Base-by-base conservation (phyloP, 2,888 invertebrate genomes). In the Flexamia atlantica region DNA sequence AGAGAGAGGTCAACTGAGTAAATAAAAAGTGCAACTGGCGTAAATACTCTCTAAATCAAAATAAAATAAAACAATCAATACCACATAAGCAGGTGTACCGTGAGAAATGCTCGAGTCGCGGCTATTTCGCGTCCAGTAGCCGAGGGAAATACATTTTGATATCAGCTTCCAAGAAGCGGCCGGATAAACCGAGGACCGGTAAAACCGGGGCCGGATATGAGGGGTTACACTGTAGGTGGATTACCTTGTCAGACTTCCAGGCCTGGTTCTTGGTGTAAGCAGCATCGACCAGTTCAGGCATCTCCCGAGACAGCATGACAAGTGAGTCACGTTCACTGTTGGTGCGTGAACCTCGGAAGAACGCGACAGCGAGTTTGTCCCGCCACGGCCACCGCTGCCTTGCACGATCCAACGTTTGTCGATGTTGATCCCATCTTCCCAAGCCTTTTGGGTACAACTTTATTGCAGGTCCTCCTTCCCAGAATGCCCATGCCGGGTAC, bases 381-480 rank as follows among this genome's bases (percentile, higher is more conserved):
- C 93, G 90, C 99, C 99, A 99, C 0, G 95, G 93, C 90, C 91
- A 93, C 88, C 92, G 91, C 40, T 93, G 90, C 10, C 94, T 93
- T 40, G 95, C 94, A 87, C 91, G 90, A 76, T 94, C 92, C 84
- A 98, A 93, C 10, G 94, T 93, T 84, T 93, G 91, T 83, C 98
- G 92, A 89, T 96, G 96, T 87, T 94, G 90, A 90, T 98, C 98
- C 99, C 99, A 99, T 60, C 98, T 92, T 0, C 98, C 99, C 86
- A 99, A 94, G 25, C 99, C 99, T 82, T 94, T 95, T 0, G 99
- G 99, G 91, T 98, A 98, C 12, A 98, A 91, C 50, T 95, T 94
- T 87, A 99, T 98, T 0, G 99, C 98, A 17, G 99, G 99, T 0
- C 99, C 99, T 32, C 99, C 99, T 91, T 97, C 97, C 98, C 98